Evolutionary conservation across 2,888 invertebrate species (phyloP).

Genomic region (Xanthostigma xanthostigma): DNA sequence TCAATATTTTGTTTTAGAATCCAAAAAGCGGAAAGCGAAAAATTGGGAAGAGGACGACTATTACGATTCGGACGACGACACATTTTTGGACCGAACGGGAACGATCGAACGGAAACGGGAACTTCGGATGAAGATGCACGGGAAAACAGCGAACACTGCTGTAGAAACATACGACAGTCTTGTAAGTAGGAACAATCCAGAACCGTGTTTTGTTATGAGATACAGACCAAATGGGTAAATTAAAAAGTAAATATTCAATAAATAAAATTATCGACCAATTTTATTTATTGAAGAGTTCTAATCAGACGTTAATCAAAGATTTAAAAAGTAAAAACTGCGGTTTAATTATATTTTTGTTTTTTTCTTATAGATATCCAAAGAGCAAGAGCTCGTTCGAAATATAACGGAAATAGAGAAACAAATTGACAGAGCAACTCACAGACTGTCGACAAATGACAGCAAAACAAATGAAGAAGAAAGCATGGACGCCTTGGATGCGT

Average conservation of each 20-base stretch:
- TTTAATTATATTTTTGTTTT: background rate
- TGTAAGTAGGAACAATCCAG: constrained; percentile 30
- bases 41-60: constrained; percentile 80
- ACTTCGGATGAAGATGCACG: constrained; percentile 53
- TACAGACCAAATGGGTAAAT: no score
- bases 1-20: constrained; percentile 37
- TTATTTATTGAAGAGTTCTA: no score
- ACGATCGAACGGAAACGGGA: constrained; percentile 75
- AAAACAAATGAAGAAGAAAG: constrained; percentile 25
- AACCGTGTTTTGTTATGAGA: constrained; percentile 4
- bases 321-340: no score
- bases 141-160: constrained; percentile 38
- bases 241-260: no score
- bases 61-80: constrained; percentile 91
- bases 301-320: no score
- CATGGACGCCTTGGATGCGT: constrained; percentile 68
- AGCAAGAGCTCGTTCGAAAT: constrained; percentile 31
- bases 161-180: constrained; percentile 49
- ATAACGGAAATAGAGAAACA: constrained; percentile 43
- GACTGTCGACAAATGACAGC: constrained; percentile 28
- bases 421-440: constrained; percentile 29
- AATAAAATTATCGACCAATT: no score
- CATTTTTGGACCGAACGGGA: constrained; percentile 89
- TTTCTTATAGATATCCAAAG: constrained; percentile 41
- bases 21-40: constrained; percentile 60